Base-by-base conservation (phyloP, 2,113 vertebrate species). In the Lasiurus borealis region DNA sequence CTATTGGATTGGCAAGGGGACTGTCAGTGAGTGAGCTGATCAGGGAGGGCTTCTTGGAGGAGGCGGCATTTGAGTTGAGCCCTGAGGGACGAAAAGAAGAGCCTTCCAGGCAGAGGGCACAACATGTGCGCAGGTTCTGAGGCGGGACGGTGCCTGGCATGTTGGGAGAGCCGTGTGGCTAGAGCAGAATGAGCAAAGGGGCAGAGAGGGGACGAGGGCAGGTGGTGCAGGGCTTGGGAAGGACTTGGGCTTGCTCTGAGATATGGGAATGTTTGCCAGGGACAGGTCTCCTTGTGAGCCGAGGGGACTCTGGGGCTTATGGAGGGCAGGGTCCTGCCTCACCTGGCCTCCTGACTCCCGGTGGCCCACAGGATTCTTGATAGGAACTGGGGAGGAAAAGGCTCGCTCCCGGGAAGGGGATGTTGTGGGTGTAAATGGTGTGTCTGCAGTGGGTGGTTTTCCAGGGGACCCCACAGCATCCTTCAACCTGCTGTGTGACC, bases 91-190 rank as follows among this genome's bases (percentile, higher is more conserved):
- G n/a, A 25, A 59, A 16, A 54, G 25, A 2, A 19, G 19, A 18
- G n/a, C 15, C 11, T 36, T 21, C 29, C 46, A n/a, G 59, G 50
- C 52, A 34, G 66, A 15, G 44, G n/a, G 13, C 44, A 6, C 3
- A 44, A 50, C 62, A 23, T 1, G 9, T 64, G 50, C 88, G 57
- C 57, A 95, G 92, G 59, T 6, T 89, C 85, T 40, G 93, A 89
- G 85, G 85, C 54, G 46, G 90, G n/a, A 12, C 10, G 0, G 44
- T 16, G 29, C 21, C 21, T 31, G 50, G 25, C 0, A 0, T 36
- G 25, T 21, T 16, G 64, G 9, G 40, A 46, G 86, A 44, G 66
- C 36, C 15, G 0, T 3, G n/a, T 46, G 40, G 31, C 57, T 85
- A 44, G 23, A 29, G 34, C 10, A n/a, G n/a, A 85, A 46, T 13